Evolutionary conservation across 2,113 vertebrate genomes (phyloP).

Genomic region (Chunga burmeisteri): DNA sequence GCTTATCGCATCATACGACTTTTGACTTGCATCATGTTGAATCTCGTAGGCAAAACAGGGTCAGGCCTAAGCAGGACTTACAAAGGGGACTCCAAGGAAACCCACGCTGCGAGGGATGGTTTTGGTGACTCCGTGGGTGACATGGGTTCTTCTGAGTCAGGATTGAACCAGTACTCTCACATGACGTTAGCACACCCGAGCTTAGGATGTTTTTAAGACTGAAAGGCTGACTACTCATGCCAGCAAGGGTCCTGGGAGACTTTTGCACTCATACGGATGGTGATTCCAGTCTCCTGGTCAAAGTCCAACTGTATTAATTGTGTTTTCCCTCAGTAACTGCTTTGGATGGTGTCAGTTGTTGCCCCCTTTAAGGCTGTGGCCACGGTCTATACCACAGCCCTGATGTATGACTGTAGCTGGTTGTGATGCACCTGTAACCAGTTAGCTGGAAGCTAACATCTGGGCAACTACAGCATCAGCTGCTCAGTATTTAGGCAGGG

Average conservation of each 20-base stretch:
- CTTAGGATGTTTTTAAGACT: background rate
- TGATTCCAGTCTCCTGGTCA: background rate
- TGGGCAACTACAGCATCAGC: background rate
- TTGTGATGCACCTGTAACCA: background rate
- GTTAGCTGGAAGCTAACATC: background rate
- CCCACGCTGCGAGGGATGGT: background rate
- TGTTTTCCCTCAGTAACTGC: background rate
- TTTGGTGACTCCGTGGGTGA: constrained; percentile 26
- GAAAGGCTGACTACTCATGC: background rate
- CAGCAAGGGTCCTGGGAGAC: background rate
- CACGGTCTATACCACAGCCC: background rate
- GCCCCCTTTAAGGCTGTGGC: background rate
- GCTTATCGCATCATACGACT: background rate
- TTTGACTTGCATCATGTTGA: background rate
- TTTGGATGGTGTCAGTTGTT: background rate
- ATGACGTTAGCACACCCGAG: accelerated
- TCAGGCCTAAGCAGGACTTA: background rate
- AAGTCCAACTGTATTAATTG: background rate
- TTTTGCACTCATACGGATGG: background rate
- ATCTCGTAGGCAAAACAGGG: background rate
- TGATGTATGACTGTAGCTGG: background rate
- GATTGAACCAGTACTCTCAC: background rate
- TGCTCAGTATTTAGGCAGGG: background rate
- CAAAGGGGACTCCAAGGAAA: constrained; percentile 11
- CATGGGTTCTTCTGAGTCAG: background rate